Evolutionary conservation across 2,888 invertebrate genomes (phyloP).

Genomic region (Drosophila affinis): DNA sequence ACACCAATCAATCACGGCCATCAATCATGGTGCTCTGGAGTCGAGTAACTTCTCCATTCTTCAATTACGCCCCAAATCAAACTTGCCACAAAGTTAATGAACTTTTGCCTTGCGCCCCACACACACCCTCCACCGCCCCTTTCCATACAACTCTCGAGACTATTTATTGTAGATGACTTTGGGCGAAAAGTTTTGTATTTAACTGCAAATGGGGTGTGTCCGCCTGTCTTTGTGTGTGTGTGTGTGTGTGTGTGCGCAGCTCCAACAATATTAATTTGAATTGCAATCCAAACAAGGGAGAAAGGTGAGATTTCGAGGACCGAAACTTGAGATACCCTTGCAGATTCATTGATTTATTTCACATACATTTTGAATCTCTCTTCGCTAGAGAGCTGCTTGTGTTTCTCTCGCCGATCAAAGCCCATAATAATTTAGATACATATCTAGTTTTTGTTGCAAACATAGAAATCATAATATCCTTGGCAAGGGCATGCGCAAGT

Average conservation of each 20-base stretch:
- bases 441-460: too few species aligned
- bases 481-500: background rate
- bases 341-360: background rate
- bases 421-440: too few species aligned
- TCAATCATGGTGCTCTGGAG: constrained; percentile 33
- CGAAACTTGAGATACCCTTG: background rate
- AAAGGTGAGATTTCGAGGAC: background rate
- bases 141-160: constrained; percentile 7
- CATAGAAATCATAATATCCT: background rate
- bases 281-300: constrained; percentile 29
- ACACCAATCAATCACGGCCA: constrained; percentile 39
- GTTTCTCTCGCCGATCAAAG: too few species aligned
- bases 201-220: constrained; percentile 45
- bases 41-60: constrained; percentile 29
- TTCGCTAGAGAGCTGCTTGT: too few species aligned
- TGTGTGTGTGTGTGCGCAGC: constrained; percentile 27
- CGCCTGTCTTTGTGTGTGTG: background rate
- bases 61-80: constrained; percentile 57
- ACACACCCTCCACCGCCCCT: background rate
- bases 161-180: constrained; percentile 35
- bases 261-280: constrained; percentile 53
- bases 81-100: constrained; percentile 45
- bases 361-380: too few species aligned
- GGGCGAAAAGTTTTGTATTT: constrained; percentile 39
- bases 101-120: constrained; percentile 13